These are phyloP conservation scores for Alitta virens DNA, from an alignment of 2,888 invertebrate species.

Conservation along the genomic window DNA sequence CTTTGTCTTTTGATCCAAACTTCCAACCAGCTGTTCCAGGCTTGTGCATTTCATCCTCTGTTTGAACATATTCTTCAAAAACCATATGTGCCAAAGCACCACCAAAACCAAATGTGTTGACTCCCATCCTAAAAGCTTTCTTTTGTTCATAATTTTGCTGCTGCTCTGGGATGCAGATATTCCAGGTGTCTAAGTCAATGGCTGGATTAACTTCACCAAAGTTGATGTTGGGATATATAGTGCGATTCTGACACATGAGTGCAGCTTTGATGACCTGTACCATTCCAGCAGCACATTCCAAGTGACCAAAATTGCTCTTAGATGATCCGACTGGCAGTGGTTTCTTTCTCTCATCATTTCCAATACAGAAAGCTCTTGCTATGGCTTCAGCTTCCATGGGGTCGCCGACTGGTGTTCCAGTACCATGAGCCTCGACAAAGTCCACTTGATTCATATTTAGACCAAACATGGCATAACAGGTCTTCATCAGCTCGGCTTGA, in stretches of 20 bases:
- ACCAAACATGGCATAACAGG: constrained; percentile 14
- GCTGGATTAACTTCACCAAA: constrained; percentile 8
- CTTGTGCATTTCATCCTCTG: not conserved
- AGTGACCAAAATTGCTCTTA: constrained; percentile 24
- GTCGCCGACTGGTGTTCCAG: constrained; percentile 49
- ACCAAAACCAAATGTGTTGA: constrained; percentile 22
- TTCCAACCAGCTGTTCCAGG: constrained; percentile 20
- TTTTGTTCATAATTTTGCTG: constrained; percentile 8
- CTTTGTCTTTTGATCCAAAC: constrained; percentile 12
- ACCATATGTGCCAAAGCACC: constrained; percentile 24
- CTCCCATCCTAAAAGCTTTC: constrained; percentile 17
- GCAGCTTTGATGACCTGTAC: constrained; percentile 25
- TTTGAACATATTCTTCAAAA: constrained; percentile 20
- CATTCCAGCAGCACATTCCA: constrained; percentile 20
- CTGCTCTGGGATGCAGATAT: constrained; percentile 16
- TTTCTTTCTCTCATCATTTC: constrained; percentile 3
- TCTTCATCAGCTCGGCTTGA: constrained; percentile 21
- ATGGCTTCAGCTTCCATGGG: constrained; percentile 40
- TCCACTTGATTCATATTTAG: constrained; percentile 15
- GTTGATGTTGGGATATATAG: constrained; percentile 18
- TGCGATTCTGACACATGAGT: constrained; percentile 13
- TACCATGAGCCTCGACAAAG: constrained; percentile 51
- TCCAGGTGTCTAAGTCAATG: not conserved
- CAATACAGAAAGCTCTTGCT: constrained; percentile 27
- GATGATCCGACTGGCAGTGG: constrained; percentile 19